phyloP scores from a whole-genome alignment of 2,888 invertebrate genomes.

The Laspeyria flexula region DNA sequence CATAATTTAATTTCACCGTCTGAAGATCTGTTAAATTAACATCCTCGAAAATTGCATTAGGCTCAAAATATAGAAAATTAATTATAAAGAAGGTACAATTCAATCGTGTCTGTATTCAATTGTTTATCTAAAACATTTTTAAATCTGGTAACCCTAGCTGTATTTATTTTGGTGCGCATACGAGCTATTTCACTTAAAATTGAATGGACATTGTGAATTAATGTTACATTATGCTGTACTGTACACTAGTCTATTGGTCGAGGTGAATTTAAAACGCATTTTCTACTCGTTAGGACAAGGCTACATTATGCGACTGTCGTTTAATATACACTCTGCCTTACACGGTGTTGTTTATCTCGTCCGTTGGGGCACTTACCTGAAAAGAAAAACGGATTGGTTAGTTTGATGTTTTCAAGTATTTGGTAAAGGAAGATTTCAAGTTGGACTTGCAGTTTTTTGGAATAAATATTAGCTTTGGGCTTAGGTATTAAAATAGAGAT shows the following conservation, averaged over 20 bases:
- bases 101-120: too few relatives aligned
- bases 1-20: too few relatives aligned
- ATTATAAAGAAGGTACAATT: too few relatives aligned
- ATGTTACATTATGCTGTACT: slow-evolving; percentile 61
- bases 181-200: slow-evolving; percentile 61
- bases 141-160: slow-evolving; percentile 28
- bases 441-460: too few relatives aligned
- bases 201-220: slow-evolving; percentile 58
- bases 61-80: too few relatives aligned
- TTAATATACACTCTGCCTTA: slow-evolving; percentile 48
- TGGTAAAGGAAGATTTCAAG: background rate
- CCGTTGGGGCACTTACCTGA: slow-evolving; percentile 65
- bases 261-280: slow-evolving; percentile 72
- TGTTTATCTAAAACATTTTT: background rate
- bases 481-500: too few relatives aligned
- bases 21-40: too few relatives aligned
- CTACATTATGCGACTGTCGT: slow-evolving; percentile 50
- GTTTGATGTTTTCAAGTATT: slow-evolving; percentile 17
- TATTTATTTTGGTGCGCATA: slow-evolving; percentile 76
- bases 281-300: slow-evolving; percentile 67
- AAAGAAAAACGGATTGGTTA: slow-evolving; percentile 52
- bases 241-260: slow-evolving; percentile 32
- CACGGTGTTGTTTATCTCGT: slow-evolving; percentile 39
- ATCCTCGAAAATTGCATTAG: too few relatives aligned
- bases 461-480: too few relatives aligned